These are phyloP conservation scores for Psittacula derbiana DNA, from an alignment of 2,797 vertebrate genomes.

Conservation along the genomic window DNA sequence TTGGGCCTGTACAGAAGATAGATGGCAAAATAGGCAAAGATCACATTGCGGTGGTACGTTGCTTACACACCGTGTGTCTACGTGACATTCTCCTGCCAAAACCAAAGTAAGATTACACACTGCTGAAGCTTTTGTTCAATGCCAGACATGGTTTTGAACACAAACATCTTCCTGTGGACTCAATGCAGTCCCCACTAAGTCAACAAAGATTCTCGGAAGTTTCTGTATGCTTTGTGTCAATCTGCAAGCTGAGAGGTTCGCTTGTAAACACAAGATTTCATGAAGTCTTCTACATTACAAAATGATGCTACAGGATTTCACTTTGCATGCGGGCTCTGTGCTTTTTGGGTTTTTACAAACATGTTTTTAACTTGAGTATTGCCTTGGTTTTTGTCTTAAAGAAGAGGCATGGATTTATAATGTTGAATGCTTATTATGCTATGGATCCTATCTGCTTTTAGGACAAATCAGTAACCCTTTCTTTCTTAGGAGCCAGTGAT, in stretches of 20 bases:
- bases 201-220: neutral
- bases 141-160: neutral
- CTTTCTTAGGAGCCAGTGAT: neutral
- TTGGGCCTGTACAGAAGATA: neutral
- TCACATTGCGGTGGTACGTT: fast-evolving
- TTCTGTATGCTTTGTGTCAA: neutral
- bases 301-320: neutral
- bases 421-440: neutral
- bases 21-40: neutral
- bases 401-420: neutral
- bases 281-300: fast-evolving
- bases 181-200: fast-evolving
- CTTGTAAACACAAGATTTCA: neutral
- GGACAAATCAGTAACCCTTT: neutral
- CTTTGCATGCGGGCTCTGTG: neutral
- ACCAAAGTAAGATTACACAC: neutral
- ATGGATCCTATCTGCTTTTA: neutral
- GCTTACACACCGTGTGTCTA: neutral
- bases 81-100: neutral
- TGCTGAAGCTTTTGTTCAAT: neutral
- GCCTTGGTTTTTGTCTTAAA: neutral
- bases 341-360: neutral
- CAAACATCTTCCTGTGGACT: neutral
- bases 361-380: neutral
- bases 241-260: neutral